Base-by-base conservation (phyloP, 2,888 invertebrate genomes). In the Plagodis pulveraria region DNA sequence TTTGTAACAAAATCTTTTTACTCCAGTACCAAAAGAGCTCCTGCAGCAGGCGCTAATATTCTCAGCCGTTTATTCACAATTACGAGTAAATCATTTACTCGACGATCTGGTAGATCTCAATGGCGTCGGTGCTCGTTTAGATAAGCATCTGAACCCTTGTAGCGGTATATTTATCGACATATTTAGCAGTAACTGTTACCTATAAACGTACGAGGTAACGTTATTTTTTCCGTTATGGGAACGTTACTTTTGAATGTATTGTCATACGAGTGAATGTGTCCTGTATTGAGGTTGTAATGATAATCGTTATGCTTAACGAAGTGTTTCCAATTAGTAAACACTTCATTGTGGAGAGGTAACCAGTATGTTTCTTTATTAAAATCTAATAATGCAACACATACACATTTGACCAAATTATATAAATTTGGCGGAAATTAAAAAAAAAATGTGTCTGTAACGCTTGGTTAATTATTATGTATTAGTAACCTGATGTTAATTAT, bases 111-210 rank as follows among this genome's bases (percentile, higher is more conserved):
- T 42, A 34, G 65, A 71, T 73, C 71, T 63, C 63, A 65, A 73
- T 54, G 65, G 69, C 59, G 70, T 63, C 67, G 65, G 63, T 43
- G 58, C 62, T 69, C 77, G 72, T 79, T 77, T 68, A 74, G 78
- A 79, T 81, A 78, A 73, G 58, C 62, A 75, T 71, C 71, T 56
- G 62, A 63, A 68, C 65, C 67, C 67, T 64, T 62, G 64, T 65
- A 65, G 53, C 40, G 49, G 71, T 69, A 10, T 78, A 81, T 84
- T 83, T 82, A 84, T 77, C 69, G 65, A 65, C 48, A 61, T 69
- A 67, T 75, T 80, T 77, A 75, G 75, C 74, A 68, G 73, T 77
- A 79, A 82, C 73, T 69, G 78, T 62, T 71, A 74, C 74, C 73
- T 73, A 59, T 63, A 64, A 62, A 42, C 62, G 51, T 67, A 54